phyloP scores from a whole-genome alignment of 2,888 invertebrate species.

The Geophilus truncorum region DNA sequence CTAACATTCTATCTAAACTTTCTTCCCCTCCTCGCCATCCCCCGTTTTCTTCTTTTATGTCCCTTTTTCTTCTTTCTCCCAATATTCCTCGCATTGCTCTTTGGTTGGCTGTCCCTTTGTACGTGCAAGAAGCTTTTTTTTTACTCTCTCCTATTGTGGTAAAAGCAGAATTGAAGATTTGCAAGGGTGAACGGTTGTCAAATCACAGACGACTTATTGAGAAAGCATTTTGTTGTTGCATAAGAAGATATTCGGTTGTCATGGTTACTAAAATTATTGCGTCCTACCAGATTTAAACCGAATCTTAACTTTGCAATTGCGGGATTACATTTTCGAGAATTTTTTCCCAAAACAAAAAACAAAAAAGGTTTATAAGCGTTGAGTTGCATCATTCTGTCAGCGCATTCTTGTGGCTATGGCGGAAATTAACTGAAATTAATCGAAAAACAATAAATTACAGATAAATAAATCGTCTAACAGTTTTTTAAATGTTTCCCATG shows the following conservation, averaged over 20 bases:
- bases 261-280: neutral
- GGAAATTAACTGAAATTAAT: too few species aligned
- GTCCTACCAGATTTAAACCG: neutral
- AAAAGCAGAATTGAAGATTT: slow-evolving; percentile 7
- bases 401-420: too few species aligned
- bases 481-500: too few species aligned
- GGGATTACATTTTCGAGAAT: neutral
- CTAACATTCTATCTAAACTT: slow-evolving; percentile 18
- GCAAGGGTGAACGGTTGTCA: slow-evolving; percentile 10
- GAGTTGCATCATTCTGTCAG: too few species aligned
- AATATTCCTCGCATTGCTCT: slow-evolving; percentile 1
- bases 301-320: neutral
- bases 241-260: slow-evolving; percentile 6
- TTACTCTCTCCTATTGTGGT: slow-evolving; percentile 16
- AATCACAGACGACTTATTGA: slow-evolving; percentile 12
- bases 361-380: too few species aligned
- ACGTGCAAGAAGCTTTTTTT: slow-evolving; percentile 1
- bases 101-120: neutral
- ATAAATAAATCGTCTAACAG: too few species aligned
- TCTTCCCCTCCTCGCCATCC: too few species aligned
- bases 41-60: neutral
- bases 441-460: too few species aligned
- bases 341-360: neutral
- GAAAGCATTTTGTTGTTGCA: slow-evolving; percentile 12
- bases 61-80: neutral